Evolutionary conservation across 2,888 invertebrate species (phyloP), one percentile per base, ranked within the genome.

Genomic region (Drosophila parthenogenetica): DNA sequence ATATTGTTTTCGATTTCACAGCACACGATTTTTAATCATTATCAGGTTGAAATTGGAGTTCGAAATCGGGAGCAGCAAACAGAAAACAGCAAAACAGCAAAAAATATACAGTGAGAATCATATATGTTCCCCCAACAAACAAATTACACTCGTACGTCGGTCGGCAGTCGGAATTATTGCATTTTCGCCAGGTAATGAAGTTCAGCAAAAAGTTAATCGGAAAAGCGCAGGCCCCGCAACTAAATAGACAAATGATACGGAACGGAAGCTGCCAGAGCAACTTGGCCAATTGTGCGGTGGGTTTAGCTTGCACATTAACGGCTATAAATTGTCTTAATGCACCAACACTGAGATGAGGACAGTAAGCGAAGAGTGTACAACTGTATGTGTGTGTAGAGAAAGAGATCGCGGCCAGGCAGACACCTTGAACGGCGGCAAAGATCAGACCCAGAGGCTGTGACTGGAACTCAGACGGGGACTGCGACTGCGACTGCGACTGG

Each of bases 161-260:
- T 69, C 22, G 22, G 22, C 22, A 22, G 22, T 22, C 22, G 22
- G 22, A 22, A 69, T 81, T 86, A 86, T 87, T 86, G 77, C 84
- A 83, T 86, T 84, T 88, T 83, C 78, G 84, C 87, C 76, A 73
- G 75, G 84, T 87, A 89, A 85, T 85, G 86, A 89, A 85, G 89
- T 89, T 86, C 85, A 89, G 77, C 87, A 81, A 89, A 86, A 90
- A 90, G 89, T 89, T 90, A 89, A 89, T 89, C 89, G 84, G 89
- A 90, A 89, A 89, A 82, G 77, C 85, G 76, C 35, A 82, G 77
- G 81, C 81, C 71, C 87, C 89, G 85, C 89, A 87, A 81, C 85
- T 83, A 84, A 86, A 87, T 82, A 90, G 90, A 91, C 87, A 89
- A 90, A 90, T 90, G 90, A 90, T 86, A 87, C 89, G 91, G 91